phyloP scores from a whole-genome alignment of 2,113 vertebrate genomes.

The Trochalopteron elliotii region DNA sequence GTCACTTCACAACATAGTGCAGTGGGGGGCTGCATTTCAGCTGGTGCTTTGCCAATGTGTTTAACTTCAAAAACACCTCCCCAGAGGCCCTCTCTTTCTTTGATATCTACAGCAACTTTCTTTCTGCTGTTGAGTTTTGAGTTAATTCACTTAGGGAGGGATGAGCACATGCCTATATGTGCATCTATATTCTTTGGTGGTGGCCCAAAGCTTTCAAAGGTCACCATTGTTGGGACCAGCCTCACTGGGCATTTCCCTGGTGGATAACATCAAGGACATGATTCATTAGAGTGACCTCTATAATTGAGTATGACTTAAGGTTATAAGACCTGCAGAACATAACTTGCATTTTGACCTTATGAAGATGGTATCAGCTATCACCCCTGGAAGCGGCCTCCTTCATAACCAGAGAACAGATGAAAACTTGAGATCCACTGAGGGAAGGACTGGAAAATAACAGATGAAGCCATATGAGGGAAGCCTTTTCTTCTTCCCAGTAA shows the following conservation, averaged over 20 bases:
- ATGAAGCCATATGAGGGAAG: not conserved
- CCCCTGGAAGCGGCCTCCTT: not conserved
- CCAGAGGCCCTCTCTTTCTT: not conserved
- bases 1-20: conserved; percentile 53
- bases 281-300: not conserved
- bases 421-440: not conserved
- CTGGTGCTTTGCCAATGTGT: not conserved
- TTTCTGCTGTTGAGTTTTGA: conserved; percentile 15
- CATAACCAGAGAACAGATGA: not conserved
- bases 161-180: not conserved
- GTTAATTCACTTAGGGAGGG: not conserved
- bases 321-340: not conserved
- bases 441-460: not conserved
- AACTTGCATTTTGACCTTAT: not conserved
- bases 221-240: not conserved
- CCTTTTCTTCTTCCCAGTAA: not conserved
- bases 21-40: not conserved
- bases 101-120: not conserved
- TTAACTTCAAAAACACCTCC: not conserved
- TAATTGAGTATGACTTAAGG: not conserved
- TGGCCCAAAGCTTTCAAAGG: not conserved
- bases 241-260: not conserved
- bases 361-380: not conserved
- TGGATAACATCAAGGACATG: not conserved
- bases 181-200: not conserved